Percentiles rank a stretch among this genome's conserved stretches.
phyloP scores from a whole-genome alignment of 2,113 vertebrate genomes.

The Gallinago media region DNA sequence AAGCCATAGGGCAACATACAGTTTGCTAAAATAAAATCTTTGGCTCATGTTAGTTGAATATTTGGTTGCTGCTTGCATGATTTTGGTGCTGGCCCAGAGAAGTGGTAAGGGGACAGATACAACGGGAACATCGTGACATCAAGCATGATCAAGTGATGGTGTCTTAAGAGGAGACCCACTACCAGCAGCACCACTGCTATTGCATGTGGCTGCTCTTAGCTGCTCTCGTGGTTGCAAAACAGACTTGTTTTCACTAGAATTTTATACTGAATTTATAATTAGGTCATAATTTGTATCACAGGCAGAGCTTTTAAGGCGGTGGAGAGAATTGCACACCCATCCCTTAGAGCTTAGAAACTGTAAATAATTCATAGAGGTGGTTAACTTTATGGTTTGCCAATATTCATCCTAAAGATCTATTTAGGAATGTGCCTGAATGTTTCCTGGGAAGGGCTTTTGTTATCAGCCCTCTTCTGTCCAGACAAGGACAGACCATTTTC shows the following conservation, averaged over 20 bases:
- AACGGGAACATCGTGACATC: not conserved
- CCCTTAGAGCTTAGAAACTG: not conserved
- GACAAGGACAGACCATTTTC: slow-evolving; percentile 1
- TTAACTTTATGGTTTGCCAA: not conserved
- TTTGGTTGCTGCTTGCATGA: not conserved
- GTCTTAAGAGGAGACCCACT: not conserved
- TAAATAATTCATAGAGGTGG: not conserved
- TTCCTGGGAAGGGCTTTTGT: not conserved
- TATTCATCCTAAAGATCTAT: not conserved
- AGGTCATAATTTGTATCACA: not conserved
- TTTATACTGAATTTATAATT: not conserved
- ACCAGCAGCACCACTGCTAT: not conserved
- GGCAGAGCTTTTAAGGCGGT: not conserved
- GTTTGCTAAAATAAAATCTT: too few species aligned
- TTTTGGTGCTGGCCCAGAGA: not conserved
- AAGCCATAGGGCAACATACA: too few species aligned
- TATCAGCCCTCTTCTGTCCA: not conserved
- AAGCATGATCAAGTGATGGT: too few species aligned
- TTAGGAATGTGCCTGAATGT: not conserved
- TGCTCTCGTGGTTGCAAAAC: not conserved
- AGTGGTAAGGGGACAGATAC: not conserved
- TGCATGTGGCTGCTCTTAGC: not conserved
- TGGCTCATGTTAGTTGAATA: not conserved
- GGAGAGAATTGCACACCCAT: not conserved
- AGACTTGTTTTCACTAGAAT: not conserved